Conservation (phyloP, 2,113 vertebrate species). For the Crotophaga sulcirostris region DNA sequence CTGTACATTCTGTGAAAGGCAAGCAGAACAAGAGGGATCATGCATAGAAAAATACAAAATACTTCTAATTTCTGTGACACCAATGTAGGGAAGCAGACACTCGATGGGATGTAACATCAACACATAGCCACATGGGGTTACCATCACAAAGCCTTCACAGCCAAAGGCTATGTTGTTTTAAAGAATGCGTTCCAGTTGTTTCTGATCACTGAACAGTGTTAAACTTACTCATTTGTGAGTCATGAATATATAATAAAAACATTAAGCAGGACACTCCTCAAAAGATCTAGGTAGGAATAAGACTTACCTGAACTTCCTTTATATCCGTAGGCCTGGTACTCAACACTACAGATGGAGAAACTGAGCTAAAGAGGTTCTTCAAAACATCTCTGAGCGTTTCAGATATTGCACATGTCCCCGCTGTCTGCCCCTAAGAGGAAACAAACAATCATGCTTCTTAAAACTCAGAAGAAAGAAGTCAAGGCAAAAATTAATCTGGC, state of each 20-base stretch:
- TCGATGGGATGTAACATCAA: neutral
- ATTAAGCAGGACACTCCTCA: neutral
- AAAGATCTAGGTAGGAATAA: neutral
- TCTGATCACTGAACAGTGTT: neutral
- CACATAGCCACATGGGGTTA: neutral
- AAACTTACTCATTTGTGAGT: neutral
- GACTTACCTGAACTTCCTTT: conserved; percentile 80
- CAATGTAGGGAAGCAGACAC: neutral
- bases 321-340: conserved; percentile 77
- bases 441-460: neutral
- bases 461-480: neutral
- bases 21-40: neutral
- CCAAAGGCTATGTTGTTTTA: neutral
- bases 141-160: neutral
- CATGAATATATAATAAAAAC: neutral
- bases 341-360: conserved; percentile 83
- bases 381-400: conserved; percentile 75
- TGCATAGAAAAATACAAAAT: neutral
- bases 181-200: neutral
- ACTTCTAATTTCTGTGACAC: neutral
- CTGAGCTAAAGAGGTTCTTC: conserved; percentile 77
- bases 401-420: conserved; percentile 42
- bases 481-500: neutral
- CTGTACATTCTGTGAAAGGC: conserved; percentile 71
- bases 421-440: conserved; percentile 67